phyloP scores from a whole-genome alignment of 1,140 invertebrate genomes.

The Sitophilus oryzae region DNA sequence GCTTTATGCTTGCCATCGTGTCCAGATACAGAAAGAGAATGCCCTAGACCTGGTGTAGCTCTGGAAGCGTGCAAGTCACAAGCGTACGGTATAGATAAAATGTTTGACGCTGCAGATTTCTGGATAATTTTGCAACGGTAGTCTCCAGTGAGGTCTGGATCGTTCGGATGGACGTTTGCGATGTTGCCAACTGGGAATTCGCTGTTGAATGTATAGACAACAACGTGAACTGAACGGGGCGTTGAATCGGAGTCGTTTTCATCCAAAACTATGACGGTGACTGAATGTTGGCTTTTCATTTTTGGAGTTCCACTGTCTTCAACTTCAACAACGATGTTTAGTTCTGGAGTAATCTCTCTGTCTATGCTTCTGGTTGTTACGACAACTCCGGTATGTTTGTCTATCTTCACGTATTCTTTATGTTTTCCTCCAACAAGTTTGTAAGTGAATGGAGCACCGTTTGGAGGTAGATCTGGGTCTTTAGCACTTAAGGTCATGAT shows the following conservation, averaged over 20 bases:
- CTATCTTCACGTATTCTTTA: conserved; percentile 67
- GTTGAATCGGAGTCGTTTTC: conserved; percentile 89
- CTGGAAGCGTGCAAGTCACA: conserved; percentile 73
- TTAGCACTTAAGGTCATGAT: conserved; percentile 79
- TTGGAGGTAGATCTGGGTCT: conserved; percentile 87
- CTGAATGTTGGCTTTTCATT: conserved; percentile 70
- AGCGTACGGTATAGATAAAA: conserved; percentile 65
- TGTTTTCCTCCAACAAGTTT: conserved; percentile 71
- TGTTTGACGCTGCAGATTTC: conserved; percentile 49
- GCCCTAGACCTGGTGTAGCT: conserved; percentile 61
- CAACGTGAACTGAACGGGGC: conserved; percentile 71
- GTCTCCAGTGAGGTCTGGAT: conserved; percentile 79
- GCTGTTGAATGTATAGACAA: conserved; percentile 73
- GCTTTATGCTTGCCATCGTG: conserved; percentile 84
- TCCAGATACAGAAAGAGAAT: conserved; percentile 72
- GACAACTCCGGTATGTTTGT: conserved; percentile 73
- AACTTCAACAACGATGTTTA: conserved; percentile 76
- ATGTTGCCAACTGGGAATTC: conserved; percentile 70
- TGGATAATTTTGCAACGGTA: conserved; percentile 78
- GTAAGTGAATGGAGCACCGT: conserved; percentile 86
- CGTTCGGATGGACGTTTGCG: conserved; percentile 85
- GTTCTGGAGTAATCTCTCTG: conserved; percentile 68
- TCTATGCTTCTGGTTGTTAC: conserved; percentile 74
- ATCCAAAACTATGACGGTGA: conserved; percentile 75
- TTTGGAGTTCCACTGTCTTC: conserved; percentile 81